A percentile compares a stretch with the other conserved stretches of the same genome.
phyloP scores from a whole-genome alignment of 2,113 vertebrate genomes.

The Oreochromis niloticus region DNA sequence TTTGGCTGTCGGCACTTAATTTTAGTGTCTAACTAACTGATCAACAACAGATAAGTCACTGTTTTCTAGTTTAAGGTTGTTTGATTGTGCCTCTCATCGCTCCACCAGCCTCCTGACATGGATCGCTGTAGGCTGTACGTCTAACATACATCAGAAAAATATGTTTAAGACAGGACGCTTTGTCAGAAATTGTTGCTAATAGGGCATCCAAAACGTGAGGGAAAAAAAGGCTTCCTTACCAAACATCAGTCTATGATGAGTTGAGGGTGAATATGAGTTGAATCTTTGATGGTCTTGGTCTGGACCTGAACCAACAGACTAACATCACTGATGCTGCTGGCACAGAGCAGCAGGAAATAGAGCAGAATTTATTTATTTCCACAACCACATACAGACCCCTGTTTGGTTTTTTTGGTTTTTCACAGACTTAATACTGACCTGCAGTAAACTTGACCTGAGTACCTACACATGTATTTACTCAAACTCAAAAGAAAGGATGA shows the following conservation, averaged over 20 bases:
- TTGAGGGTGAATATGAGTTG: neutral
- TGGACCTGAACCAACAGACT: neutral
- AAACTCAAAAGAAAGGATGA: neutral
- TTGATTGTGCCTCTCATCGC: neutral
- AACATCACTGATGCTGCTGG: neutral
- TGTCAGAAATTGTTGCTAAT: neutral
- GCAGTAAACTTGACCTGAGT: neutral
- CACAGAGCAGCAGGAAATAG: neutral
- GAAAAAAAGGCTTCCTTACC: fast-evolving
- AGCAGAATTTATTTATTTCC: neutral
- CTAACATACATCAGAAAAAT: neutral
- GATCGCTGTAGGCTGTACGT: neutral
- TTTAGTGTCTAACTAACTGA: neutral
- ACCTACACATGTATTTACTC: neutral
- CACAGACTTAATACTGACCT: neutral
- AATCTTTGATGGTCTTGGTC: neutral
- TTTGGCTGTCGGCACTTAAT: neutral
- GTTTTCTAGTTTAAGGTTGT: neutral
- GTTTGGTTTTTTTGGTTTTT: neutral
- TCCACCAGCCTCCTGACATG: neutral
- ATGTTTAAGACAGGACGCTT: neutral
- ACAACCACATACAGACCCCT: neutral
- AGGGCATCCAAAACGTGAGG: neutral
- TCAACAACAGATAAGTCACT: neutral
- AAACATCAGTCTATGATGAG: neutral